Percentiles rank a stretch among this genome's conserved stretches.
Evolutionary conservation across 2,888 invertebrate genomes (phyloP).

Genomic region (Portevinia maculata): DNA sequence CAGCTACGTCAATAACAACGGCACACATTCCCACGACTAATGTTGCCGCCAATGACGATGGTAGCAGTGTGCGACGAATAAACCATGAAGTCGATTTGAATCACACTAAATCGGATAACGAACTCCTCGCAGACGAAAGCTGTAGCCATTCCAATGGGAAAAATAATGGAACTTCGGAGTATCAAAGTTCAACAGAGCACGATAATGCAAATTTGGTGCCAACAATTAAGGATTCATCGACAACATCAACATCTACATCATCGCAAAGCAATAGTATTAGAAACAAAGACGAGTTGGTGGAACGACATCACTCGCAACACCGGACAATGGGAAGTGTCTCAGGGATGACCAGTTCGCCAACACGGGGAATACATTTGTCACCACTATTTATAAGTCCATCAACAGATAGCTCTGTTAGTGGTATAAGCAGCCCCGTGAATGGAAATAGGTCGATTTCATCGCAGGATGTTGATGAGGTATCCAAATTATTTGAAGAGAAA

Average conservation of each 20-base stretch:
- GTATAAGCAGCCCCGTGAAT: conserved; percentile 33
- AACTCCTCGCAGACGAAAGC: conserved; percentile 33
- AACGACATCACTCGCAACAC: conserved; percentile 32
- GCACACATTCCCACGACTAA: conserved; percentile 3
- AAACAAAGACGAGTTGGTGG: conserved; percentile 7
- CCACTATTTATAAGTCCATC: conserved; percentile 40
- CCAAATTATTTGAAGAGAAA: conserved; percentile 85
- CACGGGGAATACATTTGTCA: conserved; percentile 45
- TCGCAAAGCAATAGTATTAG: conserved; percentile 38
- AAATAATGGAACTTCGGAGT: conserved; percentile 51
- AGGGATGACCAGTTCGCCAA: conserved; percentile 55
- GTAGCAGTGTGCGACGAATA: conserved; percentile 41
- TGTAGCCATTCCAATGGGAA: conserved; percentile 52
- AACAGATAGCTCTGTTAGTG: conserved; percentile 26
- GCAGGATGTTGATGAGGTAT: conserved; percentile 82
- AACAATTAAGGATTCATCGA: conserved; percentile 48
- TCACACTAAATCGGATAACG: conserved; percentile 55
- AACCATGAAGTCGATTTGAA: conserved; percentile 52
- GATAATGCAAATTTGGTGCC: conserved; percentile 37
- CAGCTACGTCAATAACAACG: conserved; percentile 49
- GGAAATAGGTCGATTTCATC: conserved; percentile 60
- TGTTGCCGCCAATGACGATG: conserved; percentile 28
- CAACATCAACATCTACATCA: conserved; percentile 16
- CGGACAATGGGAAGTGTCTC: conserved; percentile 60
- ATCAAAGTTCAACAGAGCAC: conserved; percentile 35